A percentile compares a stretch with the other conserved stretches of the same genome.
phyloP scores from a whole-genome alignment of 2,113 vertebrate species.

The Mesitornis unicolor region DNA sequence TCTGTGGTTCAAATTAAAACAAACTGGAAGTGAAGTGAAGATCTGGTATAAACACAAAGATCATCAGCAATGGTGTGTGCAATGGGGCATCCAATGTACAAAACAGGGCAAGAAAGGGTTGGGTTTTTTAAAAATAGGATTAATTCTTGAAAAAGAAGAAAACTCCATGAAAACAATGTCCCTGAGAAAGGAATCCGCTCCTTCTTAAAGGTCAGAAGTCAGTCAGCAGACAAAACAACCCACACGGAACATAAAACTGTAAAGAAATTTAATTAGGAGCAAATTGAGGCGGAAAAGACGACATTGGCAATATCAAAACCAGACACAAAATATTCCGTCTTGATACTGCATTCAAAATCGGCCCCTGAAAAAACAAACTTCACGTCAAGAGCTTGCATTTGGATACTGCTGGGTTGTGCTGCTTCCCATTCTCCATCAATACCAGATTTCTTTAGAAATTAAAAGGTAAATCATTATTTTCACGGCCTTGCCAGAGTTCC shows the following conservation, averaged over 20 bases:
- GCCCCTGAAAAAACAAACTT: background rate
- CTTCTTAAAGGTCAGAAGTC: background rate
- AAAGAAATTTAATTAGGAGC: background rate
- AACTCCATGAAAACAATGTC: background rate
- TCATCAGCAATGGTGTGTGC: background rate
- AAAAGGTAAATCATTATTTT: background rate
- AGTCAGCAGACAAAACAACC: background rate
- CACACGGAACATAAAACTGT: background rate
- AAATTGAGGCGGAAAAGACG: background rate
- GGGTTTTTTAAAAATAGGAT: background rate
- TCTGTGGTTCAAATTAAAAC: background rate
- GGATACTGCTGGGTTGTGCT: background rate
- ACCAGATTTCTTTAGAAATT: background rate
- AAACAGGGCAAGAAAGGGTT: background rate
- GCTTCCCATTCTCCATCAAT: accelerated
- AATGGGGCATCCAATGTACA: background rate
- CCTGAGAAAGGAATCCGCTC: background rate
- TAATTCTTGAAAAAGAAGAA: background rate
- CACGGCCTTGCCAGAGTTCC: background rate
- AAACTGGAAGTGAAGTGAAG: background rate
- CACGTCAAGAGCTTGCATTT: background rate
- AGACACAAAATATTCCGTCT: background rate
- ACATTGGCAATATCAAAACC: background rate
- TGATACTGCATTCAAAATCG: background rate
- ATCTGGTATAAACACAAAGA: background rate